Evolutionary conservation across 2,113 vertebrate species (phyloP), one percentile per base, ranked within the genome.

Genomic region (Patagioenas fasciata): DNA sequence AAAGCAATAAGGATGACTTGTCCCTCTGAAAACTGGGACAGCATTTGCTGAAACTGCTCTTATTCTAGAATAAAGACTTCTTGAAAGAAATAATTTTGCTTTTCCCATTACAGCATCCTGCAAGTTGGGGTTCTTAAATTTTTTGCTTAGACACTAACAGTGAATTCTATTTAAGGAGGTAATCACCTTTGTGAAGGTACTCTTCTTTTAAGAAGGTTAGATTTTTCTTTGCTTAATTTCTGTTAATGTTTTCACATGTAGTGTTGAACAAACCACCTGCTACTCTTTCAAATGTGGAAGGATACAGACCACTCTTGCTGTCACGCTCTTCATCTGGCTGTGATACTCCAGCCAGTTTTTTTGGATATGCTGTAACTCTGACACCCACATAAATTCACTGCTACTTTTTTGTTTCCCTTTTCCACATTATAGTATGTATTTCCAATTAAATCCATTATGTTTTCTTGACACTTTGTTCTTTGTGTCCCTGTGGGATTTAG

Each of bases 111-210:
- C 5, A 51, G 50, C 66, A 51, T 58, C 48, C 29, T 84, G 57
- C 26, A 66, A 64, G 51, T 29, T 66, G 15, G 18, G 23, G 20
- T 75, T 53, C 44, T 79, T 65, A n/a, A 42, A 11, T 34, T 78
- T 83, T 72, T 73, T 73, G 10, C 36, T 75, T 74, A 57, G 93
- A 96, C 92, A 93, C 84, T 93, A 96, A 91, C 18, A 62, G 29
- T 34, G 7, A 64, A 48, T 77, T 92, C 74, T 81, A 36, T 36
- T 94, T 23, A 67, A 91, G 29, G 60, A 86, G 38, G 9, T 62
- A n/a, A 61, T 71, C 42, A 67, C 47, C 56, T 81, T 60, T 65
- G 31, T 66, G 31, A 86, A 83, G 72, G 25, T 56, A 23, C 50
- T 58, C 23, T 34, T 62, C 24, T 65, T 54, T 58, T 42, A 24